Evolutionary conservation across 2,888 invertebrate species (phyloP), one percentile per base, ranked within the genome.

Genomic region (Heteromyza rotundicornis): DNA sequence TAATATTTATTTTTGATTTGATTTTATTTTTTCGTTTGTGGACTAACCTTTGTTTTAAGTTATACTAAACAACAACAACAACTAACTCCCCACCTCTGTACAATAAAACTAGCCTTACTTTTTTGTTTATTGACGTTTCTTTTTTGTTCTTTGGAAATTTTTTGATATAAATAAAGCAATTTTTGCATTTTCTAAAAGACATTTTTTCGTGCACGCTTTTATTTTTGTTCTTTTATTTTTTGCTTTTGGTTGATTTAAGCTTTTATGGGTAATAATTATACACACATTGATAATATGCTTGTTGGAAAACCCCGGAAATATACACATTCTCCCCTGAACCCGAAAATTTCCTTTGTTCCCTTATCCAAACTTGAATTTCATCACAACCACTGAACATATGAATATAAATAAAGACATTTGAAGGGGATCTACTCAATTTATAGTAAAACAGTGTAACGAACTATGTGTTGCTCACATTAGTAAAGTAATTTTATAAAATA

Each of bases 201-300:
- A 53, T 32, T 57, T 68, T 59, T 68, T 62, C 59, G 63, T 69
- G 75, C 79, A 78, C 78, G 75, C 78, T 75, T 74, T 65, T 68
- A 55, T n/a, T n/a, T 64, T 67, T 69, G 64, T 69, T 65, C 51
- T 59, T 63, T 49, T 51, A 35, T 23, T 63, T 50, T 40, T 55
- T n/a, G n/a, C n/a, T n/a, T n/a, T n/a, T n/a, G n/a, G 36, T 22
- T 40, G 36, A 40, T 61, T 60, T 32, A 22, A 56, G 44, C 40
- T 62, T 65, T 52, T 23, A 40, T 49, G 27, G n/a, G n/a, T n/a
- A n/a, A n/a, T n/a, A n/a, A n/a, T 49, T 52, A 17, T 40, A 19
- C 16, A 27, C 27, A 32, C 32, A 32, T 52, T 52, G 47, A 59
- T 65, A 44, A 67, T 66, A 63, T 62, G 69, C 69, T 70, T 69